Conservation (phyloP, 2,888 invertebrate species). For the Pediacus dermestoides region DNA sequence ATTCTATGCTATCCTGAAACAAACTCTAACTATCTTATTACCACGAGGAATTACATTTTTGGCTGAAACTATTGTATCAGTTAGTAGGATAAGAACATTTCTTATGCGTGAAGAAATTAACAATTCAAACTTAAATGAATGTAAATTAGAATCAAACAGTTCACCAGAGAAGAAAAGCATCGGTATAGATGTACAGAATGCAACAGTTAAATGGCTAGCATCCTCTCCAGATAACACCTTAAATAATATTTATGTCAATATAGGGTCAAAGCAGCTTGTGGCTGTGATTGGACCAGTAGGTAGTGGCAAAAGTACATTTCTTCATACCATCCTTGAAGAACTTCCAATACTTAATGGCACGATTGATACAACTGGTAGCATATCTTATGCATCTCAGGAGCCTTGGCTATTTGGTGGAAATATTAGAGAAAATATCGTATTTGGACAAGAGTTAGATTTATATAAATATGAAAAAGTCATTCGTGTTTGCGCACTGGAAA, state of each 20-base stretch:
- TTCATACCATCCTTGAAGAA: conserved; percentile 64
- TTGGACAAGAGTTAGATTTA: conserved; percentile 71
- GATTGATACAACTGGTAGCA: conserved; percentile 62
- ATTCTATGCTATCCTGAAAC: conserved; percentile 79
- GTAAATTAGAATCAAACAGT: no score
- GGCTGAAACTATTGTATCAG: conserved; percentile 71
- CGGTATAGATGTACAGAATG: conserved; percentile 47
- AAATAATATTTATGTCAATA: conserved; percentile 60
- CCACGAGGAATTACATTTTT: conserved; percentile 76
- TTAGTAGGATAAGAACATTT: conserved; percentile 62
- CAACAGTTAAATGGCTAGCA: conserved; percentile 64
- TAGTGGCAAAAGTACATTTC: conserved; percentile 57
- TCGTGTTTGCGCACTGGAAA: conserved; percentile 64
- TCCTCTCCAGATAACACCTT: conserved; percentile 45
- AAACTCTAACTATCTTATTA: conserved; percentile 85
- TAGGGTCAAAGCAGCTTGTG: conserved; percentile 57
- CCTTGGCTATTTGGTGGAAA: conserved; percentile 80
- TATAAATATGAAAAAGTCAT: conserved; percentile 64
- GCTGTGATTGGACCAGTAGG: conserved; percentile 62
- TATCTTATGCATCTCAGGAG: conserved; percentile 78
- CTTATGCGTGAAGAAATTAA: conserved; percentile 49
- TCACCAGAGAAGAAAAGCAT: no score
- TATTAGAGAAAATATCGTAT: conserved; percentile 87
- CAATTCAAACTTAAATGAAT: no score
- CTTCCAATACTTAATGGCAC: conserved; percentile 62